Evolutionary conservation across 2,888 invertebrate species (phyloP).

Genomic region (Aporophyla nigra): DNA sequence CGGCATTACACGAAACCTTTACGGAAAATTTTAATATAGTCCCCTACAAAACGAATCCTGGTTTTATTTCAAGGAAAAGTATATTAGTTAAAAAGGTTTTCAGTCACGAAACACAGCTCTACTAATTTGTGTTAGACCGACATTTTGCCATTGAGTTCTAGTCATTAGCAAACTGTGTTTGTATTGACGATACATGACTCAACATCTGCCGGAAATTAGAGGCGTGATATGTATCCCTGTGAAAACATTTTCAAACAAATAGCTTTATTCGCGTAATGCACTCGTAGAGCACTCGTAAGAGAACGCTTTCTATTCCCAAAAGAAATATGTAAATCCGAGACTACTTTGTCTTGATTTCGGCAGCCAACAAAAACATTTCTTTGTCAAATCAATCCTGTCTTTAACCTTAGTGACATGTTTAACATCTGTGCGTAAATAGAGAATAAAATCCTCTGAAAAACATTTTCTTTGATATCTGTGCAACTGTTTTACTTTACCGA

Average conservation of each 20-base stretch:
- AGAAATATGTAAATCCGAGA: conserved; percentile 43
- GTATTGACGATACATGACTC: background rate
- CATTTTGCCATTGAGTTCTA: background rate
- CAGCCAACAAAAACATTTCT: conserved; percentile 56
- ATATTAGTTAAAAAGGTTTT: background rate
- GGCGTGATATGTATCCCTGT: background rate
- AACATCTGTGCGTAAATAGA: conserved; percentile 26
- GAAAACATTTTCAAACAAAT: background rate
- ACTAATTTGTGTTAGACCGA: background rate
- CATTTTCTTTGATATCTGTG: conserved; percentile 34
- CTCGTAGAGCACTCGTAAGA: background rate
- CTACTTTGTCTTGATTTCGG: conserved; percentile 54
- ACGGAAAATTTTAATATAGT: background rate
- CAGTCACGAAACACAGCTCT: background rate
- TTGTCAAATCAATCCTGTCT: conserved; percentile 59
- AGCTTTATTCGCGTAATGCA: background rate
- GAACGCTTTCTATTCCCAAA: conserved; percentile 34
- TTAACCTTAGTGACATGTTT: conserved; percentile 49
- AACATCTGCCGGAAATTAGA: background rate
- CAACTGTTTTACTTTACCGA: conserved; percentile 16
- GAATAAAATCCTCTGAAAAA: conserved; percentile 25
- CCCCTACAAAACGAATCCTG: background rate
- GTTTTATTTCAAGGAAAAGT: background rate
- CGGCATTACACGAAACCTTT: too few species aligned
- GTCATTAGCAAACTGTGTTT: background rate